Percentiles rank a stretch among this genome's conserved stretches.
Conservation (phyloP, 2,113 vertebrate genomes). For the Aptenodytes patagonicus region DNA sequence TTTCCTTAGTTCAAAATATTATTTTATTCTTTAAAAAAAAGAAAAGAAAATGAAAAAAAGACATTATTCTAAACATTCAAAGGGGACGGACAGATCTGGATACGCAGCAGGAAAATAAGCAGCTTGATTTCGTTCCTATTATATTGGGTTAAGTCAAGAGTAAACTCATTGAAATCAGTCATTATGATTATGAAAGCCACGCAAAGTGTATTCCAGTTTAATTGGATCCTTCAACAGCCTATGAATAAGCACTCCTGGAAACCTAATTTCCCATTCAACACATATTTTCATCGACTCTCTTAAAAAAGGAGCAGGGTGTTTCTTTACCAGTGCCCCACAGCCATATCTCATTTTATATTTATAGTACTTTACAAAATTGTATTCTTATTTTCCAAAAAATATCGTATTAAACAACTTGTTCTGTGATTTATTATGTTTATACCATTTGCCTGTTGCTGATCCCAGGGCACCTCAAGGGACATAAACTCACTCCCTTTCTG, state of each 20-base stretch:
- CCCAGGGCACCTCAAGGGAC: constrained; percentile 20
- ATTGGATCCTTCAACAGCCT: background rate
- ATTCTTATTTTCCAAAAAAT: constrained; percentile 10
- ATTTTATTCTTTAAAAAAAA: background rate
- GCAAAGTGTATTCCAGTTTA: background rate
- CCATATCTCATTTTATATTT: constrained; percentile 17
- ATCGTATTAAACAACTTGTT: constrained; percentile 12
- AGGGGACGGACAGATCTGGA: background rate
- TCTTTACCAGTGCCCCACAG: background rate
- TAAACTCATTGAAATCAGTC: background rate
- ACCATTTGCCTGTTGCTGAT: constrained; percentile 36
- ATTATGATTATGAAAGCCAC: background rate
- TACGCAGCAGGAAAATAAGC: background rate
- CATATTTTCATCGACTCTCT: background rate
- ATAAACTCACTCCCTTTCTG: constrained; percentile 35
- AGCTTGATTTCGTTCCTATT: background rate
- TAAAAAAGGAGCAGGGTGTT: background rate
- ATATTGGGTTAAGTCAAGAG: background rate
- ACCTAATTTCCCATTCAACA: background rate
- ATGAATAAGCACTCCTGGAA: background rate
- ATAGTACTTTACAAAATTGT: background rate
- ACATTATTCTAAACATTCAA: background rate
- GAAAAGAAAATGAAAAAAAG: background rate
- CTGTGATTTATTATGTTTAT: constrained; percentile 38
- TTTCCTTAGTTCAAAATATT: background rate